phyloP scores from a whole-genome alignment of 1,140 invertebrate genomes.

The Bursaphelenchus mucronatus region DNA sequence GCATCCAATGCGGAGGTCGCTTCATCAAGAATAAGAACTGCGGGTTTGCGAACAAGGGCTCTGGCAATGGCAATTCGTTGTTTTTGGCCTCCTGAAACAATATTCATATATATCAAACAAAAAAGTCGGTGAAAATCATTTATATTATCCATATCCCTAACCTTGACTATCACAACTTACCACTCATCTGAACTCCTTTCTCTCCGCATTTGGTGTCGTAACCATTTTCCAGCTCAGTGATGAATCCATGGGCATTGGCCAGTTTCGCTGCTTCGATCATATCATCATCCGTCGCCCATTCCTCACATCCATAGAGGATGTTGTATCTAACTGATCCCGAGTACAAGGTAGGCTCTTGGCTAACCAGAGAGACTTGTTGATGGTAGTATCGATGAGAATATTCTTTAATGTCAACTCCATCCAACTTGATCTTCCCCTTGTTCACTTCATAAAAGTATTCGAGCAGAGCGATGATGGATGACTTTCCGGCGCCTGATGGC shows the following conservation, averaged over 20 bases:
- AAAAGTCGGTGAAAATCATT: background rate
- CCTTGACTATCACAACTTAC: too few species aligned
- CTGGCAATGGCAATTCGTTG: constrained; percentile 49
- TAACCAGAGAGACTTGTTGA: constrained; percentile 39
- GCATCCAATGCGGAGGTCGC: constrained; percentile 46
- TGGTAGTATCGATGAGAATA: constrained; percentile 62
- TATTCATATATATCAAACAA: background rate
- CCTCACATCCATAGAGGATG: constrained; percentile 54
- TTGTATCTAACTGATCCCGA: constrained; percentile 51
- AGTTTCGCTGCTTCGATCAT: constrained; percentile 57
- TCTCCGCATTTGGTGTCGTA: constrained; percentile 62
- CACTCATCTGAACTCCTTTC: constrained; percentile 59
- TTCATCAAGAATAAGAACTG: constrained; percentile 50
- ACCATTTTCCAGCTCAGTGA: constrained; percentile 54
- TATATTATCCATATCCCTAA: constrained; percentile 9
- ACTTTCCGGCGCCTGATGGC: constrained; percentile 63
- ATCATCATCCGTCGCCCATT: constrained; percentile 28
- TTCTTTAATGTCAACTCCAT: constrained; percentile 58
- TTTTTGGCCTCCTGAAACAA: constrained; percentile 22
- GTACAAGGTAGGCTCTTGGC: constrained; percentile 50
- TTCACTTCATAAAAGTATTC: constrained; percentile 62
- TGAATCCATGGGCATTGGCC: constrained; percentile 62
- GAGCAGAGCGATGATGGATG: constrained; percentile 62
- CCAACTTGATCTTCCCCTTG: constrained; percentile 60
- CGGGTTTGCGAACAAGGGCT: constrained; percentile 45